Evolutionary conservation across 2,797 vertebrate species (phyloP), one percentile per base, ranked within the genome.

Genomic region (Melanotaenia pygmaea): DNA sequence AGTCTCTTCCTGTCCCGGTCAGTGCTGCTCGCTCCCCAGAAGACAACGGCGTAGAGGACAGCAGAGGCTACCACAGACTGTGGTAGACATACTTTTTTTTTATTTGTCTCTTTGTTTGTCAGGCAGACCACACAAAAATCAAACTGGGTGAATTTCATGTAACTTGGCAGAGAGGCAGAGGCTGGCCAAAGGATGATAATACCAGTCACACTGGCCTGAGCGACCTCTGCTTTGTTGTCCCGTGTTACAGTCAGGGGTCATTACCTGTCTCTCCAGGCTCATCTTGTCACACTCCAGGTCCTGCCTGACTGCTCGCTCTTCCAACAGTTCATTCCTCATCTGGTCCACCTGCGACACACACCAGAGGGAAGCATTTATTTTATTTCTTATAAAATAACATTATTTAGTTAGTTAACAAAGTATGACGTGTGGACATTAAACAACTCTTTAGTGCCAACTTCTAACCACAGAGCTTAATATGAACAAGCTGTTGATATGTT

Each of bases 201-300:
- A 16, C 4, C 53, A 28, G 53, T 3, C 26, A 47, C 18, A 7
- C 18, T 47, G 45, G 20, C 18, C 45, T 2, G 45, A 47, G 18
- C n/a, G 7, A 20, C 45, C 5, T 34, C 22, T 14, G 37, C 4
- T 56, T 40, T 34, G 18, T 54, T 45, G 5, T 53, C 20, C 22
- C 51, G 32, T 28, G 56, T 61, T 37, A 53, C 45, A 47, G 20
- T 45, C 45, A 2, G 45, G 45, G 45, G n/a, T n/a, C 45, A 47
- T 47, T 72, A 84, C 84, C 67, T 99, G 97, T 90, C 97, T 96
- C 94, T 99, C 98, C 91, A 99, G 91, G 0, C 96, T 96, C 67
- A 93, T 95, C 92, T 97, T 98, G 94, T 99, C 97, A 90, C 97
- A 98, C 87, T 99, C 98, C 91, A 99, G 89, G 78, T 99, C 97